phyloP scores from a whole-genome alignment of 2,888 invertebrate species.

The Drosophila putrida region DNA sequence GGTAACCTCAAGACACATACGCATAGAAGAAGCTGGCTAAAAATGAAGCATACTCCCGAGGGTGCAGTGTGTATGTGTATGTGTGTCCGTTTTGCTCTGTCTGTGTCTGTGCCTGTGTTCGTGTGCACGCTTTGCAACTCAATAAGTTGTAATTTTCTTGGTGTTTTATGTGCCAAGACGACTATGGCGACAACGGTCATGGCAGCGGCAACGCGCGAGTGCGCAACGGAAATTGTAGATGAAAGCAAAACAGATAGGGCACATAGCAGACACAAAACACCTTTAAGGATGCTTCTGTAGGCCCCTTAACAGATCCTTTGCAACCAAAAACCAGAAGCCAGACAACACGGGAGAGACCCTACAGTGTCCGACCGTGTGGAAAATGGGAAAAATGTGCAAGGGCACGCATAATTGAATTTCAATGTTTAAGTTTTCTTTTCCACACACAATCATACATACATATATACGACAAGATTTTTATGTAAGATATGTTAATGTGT shows the following conservation, averaged over 20 bases:
- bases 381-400: conserved; percentile 76
- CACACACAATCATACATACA: background rate
- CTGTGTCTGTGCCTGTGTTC: conserved; percentile 15
- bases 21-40: conserved; percentile 27
- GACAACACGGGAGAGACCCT: background rate
- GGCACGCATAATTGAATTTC: conserved; percentile 63
- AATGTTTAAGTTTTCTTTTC: conserved; percentile 29
- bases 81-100: conserved; percentile 12
- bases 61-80: conserved; percentile 47
- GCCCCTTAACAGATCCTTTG: conserved; percentile 12
- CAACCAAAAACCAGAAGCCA: conserved; percentile 24
- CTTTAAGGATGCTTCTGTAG: conserved; percentile 60
- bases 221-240: conserved; percentile 77
- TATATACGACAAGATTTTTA: background rate
- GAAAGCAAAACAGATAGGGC: conserved; percentile 70
- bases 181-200: conserved; percentile 11
- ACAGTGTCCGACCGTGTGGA: conserved; percentile 60
- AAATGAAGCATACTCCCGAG: conserved; percentile 54
- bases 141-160: conserved; percentile 78
- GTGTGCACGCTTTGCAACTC: conserved; percentile 66
- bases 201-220: conserved; percentile 49
- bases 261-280: conserved; percentile 57
- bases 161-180: conserved; percentile 59
- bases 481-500: conserved; percentile 5
- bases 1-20: conserved; percentile 31